Evolutionary conservation across 92 coral and sea anemone species (phyloP).

Genomic region (Siderastrea siderea): DNA sequence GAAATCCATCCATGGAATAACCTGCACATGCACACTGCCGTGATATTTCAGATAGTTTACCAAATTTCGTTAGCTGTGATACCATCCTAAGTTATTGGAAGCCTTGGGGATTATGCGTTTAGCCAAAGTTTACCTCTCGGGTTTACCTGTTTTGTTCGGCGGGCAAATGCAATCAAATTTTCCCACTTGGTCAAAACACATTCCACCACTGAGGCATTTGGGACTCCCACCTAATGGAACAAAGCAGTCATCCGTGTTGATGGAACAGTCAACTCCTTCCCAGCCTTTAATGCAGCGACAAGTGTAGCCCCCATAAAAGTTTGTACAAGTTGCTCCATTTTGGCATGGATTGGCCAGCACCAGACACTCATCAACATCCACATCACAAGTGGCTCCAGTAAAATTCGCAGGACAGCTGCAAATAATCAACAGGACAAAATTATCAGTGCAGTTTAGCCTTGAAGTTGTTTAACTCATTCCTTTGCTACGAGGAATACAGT

Average conservation of each 20-base stretch:
- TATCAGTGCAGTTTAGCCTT: too few relatives aligned
- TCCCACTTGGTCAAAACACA: conserved; percentile 81
- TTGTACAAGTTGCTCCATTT: conserved; percentile 86
- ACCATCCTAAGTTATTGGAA: too few relatives aligned
- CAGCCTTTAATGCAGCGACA: conserved; percentile 90
- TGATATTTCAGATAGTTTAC: too few relatives aligned
- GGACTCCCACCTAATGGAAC: conserved; percentile 28
- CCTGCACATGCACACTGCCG: too few relatives aligned
- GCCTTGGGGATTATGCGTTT: too few relatives aligned
- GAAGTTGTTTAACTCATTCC: not conserved
- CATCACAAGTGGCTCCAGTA: conserved; percentile 76
- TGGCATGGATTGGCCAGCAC: conserved; percentile 69
- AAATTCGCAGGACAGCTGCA: conserved; percentile 84
- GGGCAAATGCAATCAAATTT: conserved; percentile 74
- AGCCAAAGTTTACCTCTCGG: too few relatives aligned
- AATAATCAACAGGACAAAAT: too few relatives aligned
- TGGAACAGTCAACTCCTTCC: conserved; percentile 89
- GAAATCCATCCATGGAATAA: too few relatives aligned
- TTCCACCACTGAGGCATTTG: conserved; percentile 80
- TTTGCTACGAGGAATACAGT: not conserved
- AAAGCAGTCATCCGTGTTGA: conserved; percentile 82
- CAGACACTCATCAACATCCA: conserved; percentile 85
- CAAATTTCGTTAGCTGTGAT: too few relatives aligned
- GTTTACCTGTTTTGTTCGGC: conserved; percentile 74
- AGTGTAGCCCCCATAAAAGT: conserved; percentile 72